Evolutionary conservation across 2,888 invertebrate genomes (phyloP).

Genomic region (Diogma glabrata): DNA sequence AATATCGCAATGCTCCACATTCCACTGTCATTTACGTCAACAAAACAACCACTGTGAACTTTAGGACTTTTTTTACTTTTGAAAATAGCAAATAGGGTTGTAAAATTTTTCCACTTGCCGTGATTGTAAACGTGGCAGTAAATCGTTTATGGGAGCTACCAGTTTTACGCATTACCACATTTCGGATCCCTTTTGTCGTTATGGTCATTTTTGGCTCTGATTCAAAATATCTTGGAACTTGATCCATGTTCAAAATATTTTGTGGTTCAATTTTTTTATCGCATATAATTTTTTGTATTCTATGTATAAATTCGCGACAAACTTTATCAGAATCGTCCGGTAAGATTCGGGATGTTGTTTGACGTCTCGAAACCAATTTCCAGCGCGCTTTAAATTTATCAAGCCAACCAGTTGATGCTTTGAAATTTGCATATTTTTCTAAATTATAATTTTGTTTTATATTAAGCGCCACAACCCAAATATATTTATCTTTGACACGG

Average conservation of each 20-base stretch:
- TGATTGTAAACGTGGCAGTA: constrained; percentile 6
- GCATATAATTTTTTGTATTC: constrained; percentile 1
- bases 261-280: neutral
- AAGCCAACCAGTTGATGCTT: constrained; percentile 4
- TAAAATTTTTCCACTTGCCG: neutral
- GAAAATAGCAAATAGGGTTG: neutral
- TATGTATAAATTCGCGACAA: neutral
- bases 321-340: constrained; percentile 1
- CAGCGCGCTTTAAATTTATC: neutral
- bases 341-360: neutral
- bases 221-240: constrained; percentile 7
- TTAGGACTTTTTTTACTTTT: constrained; percentile 2
- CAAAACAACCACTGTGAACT: neutral
- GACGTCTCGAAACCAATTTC: constrained; percentile 6
- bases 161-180: neutral
- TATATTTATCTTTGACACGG: constrained; percentile 2
- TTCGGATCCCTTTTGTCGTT: neutral
- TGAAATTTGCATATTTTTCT: neutral
- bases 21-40: neutral
- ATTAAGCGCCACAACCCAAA: neutral
- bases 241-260: neutral
- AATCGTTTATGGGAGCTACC: constrained; percentile 5
- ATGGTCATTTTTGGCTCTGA: too few relatives aligned
- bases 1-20: neutral
- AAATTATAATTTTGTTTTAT: neutral